Conservation (phyloP, 2,888 invertebrate species). For the Trachelus troglodyta region DNA sequence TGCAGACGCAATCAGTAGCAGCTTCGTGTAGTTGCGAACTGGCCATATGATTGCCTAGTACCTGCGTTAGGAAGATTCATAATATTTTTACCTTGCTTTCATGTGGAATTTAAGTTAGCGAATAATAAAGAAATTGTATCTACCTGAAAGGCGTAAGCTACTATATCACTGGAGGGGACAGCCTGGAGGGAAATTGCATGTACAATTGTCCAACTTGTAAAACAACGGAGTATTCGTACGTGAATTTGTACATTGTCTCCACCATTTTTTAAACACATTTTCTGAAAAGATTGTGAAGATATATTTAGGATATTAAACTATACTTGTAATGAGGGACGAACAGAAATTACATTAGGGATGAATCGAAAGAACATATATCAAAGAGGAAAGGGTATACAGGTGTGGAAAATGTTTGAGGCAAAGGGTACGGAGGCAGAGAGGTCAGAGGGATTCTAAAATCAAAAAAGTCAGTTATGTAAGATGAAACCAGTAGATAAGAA, state of each 20-base stretch:
- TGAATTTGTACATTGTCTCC: conserved; percentile 76
- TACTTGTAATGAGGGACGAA: too few relatives aligned
- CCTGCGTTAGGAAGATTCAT: conserved; percentile 41
- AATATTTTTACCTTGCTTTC: not conserved
- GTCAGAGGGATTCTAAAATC: not conserved
- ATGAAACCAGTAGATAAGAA: too few relatives aligned
- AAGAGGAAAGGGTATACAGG: too few relatives aligned
- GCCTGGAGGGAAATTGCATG: conserved; percentile 82
- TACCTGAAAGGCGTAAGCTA: conserved; percentile 78
- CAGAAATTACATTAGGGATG: too few relatives aligned
- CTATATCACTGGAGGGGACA: conserved; percentile 78
- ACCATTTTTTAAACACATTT: conserved; percentile 77
- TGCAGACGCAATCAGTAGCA: conserved; percentile 91
- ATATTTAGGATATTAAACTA: not conserved
- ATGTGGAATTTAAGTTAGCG: not conserved
- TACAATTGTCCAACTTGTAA: conserved; percentile 92
- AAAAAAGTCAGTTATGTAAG: not conserved
- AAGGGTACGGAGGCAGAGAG: too few relatives aligned
- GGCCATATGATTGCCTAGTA: conserved; percentile 73
- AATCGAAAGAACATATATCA: too few relatives aligned
- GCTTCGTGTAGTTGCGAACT: conserved; percentile 83
- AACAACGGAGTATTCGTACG: conserved; percentile 83
- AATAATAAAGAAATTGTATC: conserved; percentile 13
- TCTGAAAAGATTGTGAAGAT: conserved; percentile 62
- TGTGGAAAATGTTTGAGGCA: too few relatives aligned